These are phyloP conservation scores for Syngnathus rostellatus DNA, from an alignment of 2,797 vertebrate species.

Conservation along the genomic window DNA sequence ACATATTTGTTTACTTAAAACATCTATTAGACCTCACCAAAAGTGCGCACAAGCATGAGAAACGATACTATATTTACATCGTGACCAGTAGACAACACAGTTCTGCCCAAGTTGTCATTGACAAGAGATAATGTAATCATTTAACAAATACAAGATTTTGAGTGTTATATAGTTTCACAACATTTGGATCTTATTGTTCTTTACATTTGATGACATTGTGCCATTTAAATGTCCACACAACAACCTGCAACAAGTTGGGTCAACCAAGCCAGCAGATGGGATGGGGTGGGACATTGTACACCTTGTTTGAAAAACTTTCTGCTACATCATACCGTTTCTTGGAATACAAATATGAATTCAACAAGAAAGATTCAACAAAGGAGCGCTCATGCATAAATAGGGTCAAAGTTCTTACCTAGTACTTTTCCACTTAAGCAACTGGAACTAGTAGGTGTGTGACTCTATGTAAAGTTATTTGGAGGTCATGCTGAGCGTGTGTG, in stretches of 20 bases:
- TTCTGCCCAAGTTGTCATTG: background rate
- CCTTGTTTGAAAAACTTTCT: background rate
- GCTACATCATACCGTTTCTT: background rate
- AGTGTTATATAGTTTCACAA: background rate
- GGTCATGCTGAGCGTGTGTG: background rate
- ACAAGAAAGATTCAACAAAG: background rate
- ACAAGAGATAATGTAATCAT: background rate
- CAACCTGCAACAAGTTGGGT: conserved; percentile 27
- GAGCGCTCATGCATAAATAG: background rate
- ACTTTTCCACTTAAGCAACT: background rate
- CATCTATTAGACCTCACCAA: background rate
- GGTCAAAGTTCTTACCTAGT: background rate
- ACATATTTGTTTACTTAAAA: conserved; percentile 16
- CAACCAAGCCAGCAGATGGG: conserved; percentile 24
- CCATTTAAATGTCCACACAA: no score
- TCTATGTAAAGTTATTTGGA: background rate
- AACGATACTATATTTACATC: conserved; percentile 1
- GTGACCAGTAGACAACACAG: background rate
- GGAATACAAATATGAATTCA: background rate
- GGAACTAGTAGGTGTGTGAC: background rate
- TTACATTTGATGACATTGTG: background rate
- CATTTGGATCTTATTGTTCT: background rate
- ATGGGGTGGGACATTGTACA: no score
- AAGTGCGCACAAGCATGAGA: background rate
- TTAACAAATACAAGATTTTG: background rate